Evolutionary conservation across 1,140 invertebrate species (phyloP), one percentile per base, ranked within the genome.

Genomic region (Acromyrmex charruanus): DNA sequence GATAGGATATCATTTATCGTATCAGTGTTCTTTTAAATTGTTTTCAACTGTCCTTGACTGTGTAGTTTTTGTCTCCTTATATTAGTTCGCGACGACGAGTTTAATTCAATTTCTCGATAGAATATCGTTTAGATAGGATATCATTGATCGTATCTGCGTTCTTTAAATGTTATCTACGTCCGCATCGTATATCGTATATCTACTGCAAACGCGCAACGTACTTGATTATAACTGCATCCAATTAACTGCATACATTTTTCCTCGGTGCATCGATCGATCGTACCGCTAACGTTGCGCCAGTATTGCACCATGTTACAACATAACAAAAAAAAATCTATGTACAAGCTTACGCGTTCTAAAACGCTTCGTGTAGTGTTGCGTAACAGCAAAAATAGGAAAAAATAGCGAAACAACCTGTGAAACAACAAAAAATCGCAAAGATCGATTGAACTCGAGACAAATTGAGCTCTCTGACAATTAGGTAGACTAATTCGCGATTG

Each of bases 191-290:
- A 12, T 53, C 28, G 25, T 25, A 25, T 14, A 39, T 31, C 28
- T 31, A 31, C 14, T 10, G 16, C 3, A 14, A 72, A 31, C 68
- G 39, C 53, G 68, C 12, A 39, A 39, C 25, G 53, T 35, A n/a
- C 18, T 59, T 7, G 18, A 74, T 59, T 74, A 12, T n/a, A 82
- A 61, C 68, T 51, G n/a, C 68, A n/a, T 61, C 55, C 69, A 82
- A 74, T 82, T 82, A 35, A 49, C 55, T 14, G 55, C 39, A 49
- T 63, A 31, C 25, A 59, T 61, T 21, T 61, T 44, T 49, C 63
- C n/a, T 16, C 69, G 53, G 25, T 51, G 25, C 55, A 51, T 51
- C 69, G 53, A 82, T 72, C 80, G 68, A 74, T 72, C 79, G 66
- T 61, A 39, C 21, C 18, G 16, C 35, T 39, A 39, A 4, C 51